A percentile compares a stretch with the other conserved stretches of the same genome.
Conservation (phyloP, 35 echinoderm and acorn worm genomes). For the Patiria miniata region DNA sequence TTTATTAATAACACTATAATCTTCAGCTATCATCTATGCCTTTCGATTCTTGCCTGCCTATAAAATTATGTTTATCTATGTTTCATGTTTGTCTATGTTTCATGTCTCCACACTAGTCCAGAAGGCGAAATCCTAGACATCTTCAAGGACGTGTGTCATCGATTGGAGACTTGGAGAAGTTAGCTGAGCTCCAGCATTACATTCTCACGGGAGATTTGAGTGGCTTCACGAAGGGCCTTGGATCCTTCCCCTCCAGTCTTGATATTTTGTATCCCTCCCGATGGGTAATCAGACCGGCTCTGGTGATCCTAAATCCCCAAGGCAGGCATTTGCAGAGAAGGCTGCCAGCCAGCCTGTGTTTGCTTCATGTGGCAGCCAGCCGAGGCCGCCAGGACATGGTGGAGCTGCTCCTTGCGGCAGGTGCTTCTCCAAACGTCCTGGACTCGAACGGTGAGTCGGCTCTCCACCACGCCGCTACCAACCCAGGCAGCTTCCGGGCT, state of each 20-base stretch:
- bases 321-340: neutral
- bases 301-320: neutral
- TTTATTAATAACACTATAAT: too few relatives aligned
- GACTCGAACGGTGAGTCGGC: constrained; percentile 5
- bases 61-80: too few relatives aligned
- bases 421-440: neutral
- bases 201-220: neutral
- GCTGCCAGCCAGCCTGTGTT: neutral
- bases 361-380: neutral
- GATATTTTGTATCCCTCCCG: neutral
- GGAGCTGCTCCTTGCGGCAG: neutral
- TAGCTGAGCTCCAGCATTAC: neutral
- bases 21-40: too few relatives aligned
- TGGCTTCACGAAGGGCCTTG: neutral
- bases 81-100: too few relatives aligned
- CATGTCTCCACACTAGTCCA: too few relatives aligned
- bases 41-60: too few relatives aligned
- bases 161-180: neutral
- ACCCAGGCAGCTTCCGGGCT: neutral
- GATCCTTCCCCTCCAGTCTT: neutral
- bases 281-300: neutral
- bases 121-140: too few relatives aligned
- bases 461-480: constrained; percentile 6
- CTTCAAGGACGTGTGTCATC: neutral
- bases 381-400: neutral